phyloP scores from a whole-genome alignment of 2,888 invertebrate species.

The Salticus scenicus region DNA sequence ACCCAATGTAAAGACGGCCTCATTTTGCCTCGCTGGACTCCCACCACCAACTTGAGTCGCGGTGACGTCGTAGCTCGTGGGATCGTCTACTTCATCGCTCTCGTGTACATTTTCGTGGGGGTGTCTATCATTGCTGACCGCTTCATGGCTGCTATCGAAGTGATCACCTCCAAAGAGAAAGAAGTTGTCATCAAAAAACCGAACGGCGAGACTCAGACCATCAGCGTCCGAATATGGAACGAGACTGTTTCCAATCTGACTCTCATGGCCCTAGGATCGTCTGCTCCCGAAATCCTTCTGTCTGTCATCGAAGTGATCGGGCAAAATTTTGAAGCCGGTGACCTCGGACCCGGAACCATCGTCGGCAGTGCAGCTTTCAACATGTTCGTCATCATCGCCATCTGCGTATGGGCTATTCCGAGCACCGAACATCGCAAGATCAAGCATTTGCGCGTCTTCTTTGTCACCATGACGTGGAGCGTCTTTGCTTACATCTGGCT shows the following conservation, averaged over 20 bases:
- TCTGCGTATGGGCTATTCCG: conserved; percentile 91
- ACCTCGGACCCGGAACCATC: conserved; percentile 97
- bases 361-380: conserved; percentile 99
- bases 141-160: conserved; percentile 99
- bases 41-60: conserved; percentile 84
- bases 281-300: conserved; percentile 97
- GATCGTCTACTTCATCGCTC: conserved; percentile 88
- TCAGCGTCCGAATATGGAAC: conserved; percentile 98
- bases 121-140: conserved; percentile 99
- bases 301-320: conserved; percentile 98
- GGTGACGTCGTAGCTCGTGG: conserved; percentile 90
- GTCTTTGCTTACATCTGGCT: conserved; percentile 99
- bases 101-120: conserved; percentile 97
- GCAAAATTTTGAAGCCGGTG: conserved; percentile 95
- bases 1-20: conserved; percentile 86
- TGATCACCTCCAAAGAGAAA: conserved; percentile 97
- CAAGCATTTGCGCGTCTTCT: conserved; percentile 96
- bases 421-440: conserved; percentile 93
- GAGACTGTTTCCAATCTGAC: conserved; percentile 99
- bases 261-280: conserved; percentile 99
- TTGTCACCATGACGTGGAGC: conserved; percentile 98
- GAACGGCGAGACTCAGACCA: conserved; percentile 89
- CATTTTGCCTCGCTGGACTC: conserved; percentile 90
- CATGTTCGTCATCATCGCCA: conserved; percentile 96
- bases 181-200: conserved; percentile 91